Base-by-base conservation (phyloP, 2,797 vertebrate genomes). In the Channallabes apus region DNA sequence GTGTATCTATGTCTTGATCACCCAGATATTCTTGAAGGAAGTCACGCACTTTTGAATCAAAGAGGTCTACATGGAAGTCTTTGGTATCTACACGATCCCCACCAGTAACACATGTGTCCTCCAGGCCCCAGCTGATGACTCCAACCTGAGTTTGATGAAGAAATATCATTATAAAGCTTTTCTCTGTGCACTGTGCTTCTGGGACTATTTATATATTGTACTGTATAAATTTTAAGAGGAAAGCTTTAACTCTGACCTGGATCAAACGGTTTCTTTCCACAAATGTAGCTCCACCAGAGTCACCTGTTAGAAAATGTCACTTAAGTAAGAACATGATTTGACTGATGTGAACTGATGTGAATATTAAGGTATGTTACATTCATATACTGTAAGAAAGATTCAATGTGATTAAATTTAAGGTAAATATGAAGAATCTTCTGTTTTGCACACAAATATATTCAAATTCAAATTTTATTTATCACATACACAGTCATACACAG, bases 1-100 rank as follows among this genome's bases (percentile, higher is more conserved):
- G 89, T 20, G 69, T 56, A 35, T 59, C 81, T 32, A 62, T 32
- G 6, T 32, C 3, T 3, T 1, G 81, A 61, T 90, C 3, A 15
- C 9, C 80, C 6, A 92, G 56, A 71, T 89, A 32, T 1, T 3
- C 0, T 81, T 82, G 54, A 59, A 92, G 87, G 46, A 92, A 92
- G 1, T 35, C 3, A 11, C 64, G 87, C 7, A 92, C 84, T 69
- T 87, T 73, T 80, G 32, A 51, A 85, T 81, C 82, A 59, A 92
- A 92, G 22, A 92, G 90, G 67, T 85, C 86, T 61, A 87, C 80
- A 62, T 92, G 89, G 80, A 88, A 92, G 84, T 92, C 91, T 85
- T 88, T 89, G 51, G 88, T 46, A 3, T 65, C 35, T 65, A 4
- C 0, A 9, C 4, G 1, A 0, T 46, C 5, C 6, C 3, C 27